Conservation (phyloP, 2,888 invertebrate genomes). For the Phanerotoma sp. region DNA sequence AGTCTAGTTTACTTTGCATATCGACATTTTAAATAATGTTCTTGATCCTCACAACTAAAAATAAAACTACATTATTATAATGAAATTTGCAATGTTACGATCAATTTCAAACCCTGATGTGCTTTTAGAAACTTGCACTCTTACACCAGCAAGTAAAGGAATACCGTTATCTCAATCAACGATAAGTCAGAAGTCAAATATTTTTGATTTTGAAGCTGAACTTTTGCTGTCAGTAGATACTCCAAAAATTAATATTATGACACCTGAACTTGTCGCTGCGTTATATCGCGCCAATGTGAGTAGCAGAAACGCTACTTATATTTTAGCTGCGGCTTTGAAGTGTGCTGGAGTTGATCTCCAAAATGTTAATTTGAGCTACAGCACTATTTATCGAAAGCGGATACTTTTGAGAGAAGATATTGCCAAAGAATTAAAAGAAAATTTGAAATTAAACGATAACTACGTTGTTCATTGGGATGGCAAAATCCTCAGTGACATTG, state of each 20-base stretch:
- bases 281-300: slow-evolving; percentile 1
- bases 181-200: not conserved
- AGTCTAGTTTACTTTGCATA: not conserved
- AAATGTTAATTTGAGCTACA: not conserved
- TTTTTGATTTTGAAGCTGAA: not conserved
- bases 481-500: not conserved
- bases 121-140: not conserved
- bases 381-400: not conserved
- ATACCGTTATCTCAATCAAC: slow-evolving; percentile 1
- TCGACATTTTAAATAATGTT: not conserved
- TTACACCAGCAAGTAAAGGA: not conserved
- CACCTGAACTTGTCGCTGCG: not conserved
- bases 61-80: not conserved
- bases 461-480: slow-evolving; percentile 1
- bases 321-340: not conserved
- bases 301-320: slow-evolving; percentile 1
- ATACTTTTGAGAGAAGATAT: not conserved
- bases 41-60: not conserved
- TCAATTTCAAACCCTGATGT: not conserved
- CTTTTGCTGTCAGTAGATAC: not conserved
- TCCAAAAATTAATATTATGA: not conserved
- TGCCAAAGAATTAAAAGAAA: not conserved
- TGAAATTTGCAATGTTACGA: not conserved
- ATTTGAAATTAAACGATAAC: slow-evolving; percentile 1
- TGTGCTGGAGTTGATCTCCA: not conserved